These are phyloP conservation scores for Anhinga anhinga DNA, from an alignment of 2,113 vertebrate species.

Conservation along the genomic window DNA sequence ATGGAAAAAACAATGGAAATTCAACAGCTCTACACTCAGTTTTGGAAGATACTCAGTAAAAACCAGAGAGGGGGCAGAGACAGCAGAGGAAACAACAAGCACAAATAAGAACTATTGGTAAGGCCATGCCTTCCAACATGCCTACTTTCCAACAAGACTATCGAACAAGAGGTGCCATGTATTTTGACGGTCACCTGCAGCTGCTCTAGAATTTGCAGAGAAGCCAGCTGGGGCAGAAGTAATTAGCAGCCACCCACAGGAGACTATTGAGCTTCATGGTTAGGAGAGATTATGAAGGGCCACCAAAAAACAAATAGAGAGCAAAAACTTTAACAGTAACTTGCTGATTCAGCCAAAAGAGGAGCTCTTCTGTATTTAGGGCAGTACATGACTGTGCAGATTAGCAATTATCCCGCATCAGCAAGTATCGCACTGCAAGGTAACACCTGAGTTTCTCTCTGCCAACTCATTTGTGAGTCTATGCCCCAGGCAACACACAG, in stretches of 20 bases:
- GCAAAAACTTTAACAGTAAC: neutral
- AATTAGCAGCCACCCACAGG: neutral
- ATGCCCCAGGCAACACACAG: neutral
- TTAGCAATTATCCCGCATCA: neutral
- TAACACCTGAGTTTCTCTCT: neutral
- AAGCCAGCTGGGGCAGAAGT: neutral
- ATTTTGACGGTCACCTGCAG: neutral
- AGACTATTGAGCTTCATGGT: neutral
- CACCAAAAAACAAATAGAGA: neutral
- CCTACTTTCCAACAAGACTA: neutral
- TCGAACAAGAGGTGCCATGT: fast-evolving
- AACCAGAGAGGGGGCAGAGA: neutral
- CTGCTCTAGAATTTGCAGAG: neutral
- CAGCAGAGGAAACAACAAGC: neutral
- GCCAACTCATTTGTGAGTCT: neutral
- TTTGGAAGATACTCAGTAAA: neutral
- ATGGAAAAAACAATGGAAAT: neutral
- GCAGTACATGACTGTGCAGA: neutral
- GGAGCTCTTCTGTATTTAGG: neutral
- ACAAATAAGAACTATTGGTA: neutral
- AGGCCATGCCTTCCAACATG: neutral
- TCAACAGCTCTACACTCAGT: neutral
- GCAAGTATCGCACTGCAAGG: neutral
- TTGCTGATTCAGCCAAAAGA: neutral
- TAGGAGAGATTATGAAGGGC: neutral